Evolutionary conservation across 2,797 vertebrate genomes (phyloP).

Genomic region (Buceros bicornis): DNA sequence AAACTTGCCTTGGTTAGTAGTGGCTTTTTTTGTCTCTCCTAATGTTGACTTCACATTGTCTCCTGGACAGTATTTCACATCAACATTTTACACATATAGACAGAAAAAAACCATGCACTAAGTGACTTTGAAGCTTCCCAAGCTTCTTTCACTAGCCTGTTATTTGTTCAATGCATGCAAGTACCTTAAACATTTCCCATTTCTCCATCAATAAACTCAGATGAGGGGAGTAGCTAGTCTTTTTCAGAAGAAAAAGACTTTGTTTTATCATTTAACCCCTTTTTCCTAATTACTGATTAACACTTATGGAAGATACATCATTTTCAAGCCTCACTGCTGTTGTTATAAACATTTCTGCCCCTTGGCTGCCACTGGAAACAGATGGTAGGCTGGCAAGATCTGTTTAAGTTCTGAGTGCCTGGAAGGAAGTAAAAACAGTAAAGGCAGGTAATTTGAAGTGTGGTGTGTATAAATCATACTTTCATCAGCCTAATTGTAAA

Average conservation of each 20-base stretch:
- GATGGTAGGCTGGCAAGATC: slow-evolving; percentile 50
- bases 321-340: neutral
- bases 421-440: slow-evolving; percentile 48
- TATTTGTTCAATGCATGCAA: neutral
- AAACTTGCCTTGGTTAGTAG: neutral
- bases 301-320: neutral
- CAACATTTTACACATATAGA: neutral
- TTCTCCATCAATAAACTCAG: neutral
- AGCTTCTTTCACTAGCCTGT: neutral
- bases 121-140: neutral
- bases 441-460: slow-evolving; percentile 38
- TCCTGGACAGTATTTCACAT: neutral
- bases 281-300: slow-evolving; percentile 16
- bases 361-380: slow-evolving; percentile 48
- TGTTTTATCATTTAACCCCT: neutral
- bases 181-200: neutral
- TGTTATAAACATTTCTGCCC: slow-evolving; percentile 29
- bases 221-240: neutral
- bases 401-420: slow-evolving; percentile 47
- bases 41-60: neutral
- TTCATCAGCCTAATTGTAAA: slow-evolving; percentile 37
- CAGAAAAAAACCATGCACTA: neutral
- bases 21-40: neutral
- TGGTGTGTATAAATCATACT: slow-evolving; percentile 14
- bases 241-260: neutral